Evolutionary conservation across 2,888 invertebrate genomes (phyloP).

Genomic region (Agrochola lychnidis): DNA sequence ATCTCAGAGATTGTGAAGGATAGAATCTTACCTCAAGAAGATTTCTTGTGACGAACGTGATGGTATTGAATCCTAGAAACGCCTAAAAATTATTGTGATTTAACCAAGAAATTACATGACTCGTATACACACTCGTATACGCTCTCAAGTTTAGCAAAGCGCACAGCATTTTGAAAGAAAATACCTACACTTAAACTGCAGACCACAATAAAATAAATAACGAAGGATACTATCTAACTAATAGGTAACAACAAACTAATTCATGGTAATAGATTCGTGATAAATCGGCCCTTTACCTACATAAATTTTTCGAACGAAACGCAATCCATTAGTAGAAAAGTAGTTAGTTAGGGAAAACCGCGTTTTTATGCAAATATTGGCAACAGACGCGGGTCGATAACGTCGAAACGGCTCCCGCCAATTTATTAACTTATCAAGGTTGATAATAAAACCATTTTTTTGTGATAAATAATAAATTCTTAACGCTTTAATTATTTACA

Average conservation of each 20-base stretch:
- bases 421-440: constrained; percentile 32
- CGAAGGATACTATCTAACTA: background rate
- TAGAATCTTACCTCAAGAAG: background rate
- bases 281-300: constrained; percentile 22
- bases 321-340: constrained; percentile 58
- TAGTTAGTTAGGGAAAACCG: constrained; percentile 51
- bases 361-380: constrained; percentile 63
- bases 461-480: background rate
- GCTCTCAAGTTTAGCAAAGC: background rate
- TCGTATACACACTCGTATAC: too few species aligned
- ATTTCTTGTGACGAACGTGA: background rate
- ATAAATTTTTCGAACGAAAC: constrained; percentile 36
- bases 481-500: background rate
- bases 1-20: background rate
- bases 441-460: background rate
- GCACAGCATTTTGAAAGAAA: background rate
- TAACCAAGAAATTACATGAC: background rate
- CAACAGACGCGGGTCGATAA: constrained; percentile 46
- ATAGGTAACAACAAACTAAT: background rate
- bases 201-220: background rate
- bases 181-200: too few species aligned
- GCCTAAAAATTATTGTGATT: background rate
- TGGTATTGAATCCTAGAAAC: background rate
- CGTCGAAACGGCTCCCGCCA: constrained; percentile 34
- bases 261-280: constrained; percentile 34